These are phyloP conservation scores for Unio delphinus DNA, from an alignment of 2,888 invertebrate species.

Conservation along the genomic window DNA sequence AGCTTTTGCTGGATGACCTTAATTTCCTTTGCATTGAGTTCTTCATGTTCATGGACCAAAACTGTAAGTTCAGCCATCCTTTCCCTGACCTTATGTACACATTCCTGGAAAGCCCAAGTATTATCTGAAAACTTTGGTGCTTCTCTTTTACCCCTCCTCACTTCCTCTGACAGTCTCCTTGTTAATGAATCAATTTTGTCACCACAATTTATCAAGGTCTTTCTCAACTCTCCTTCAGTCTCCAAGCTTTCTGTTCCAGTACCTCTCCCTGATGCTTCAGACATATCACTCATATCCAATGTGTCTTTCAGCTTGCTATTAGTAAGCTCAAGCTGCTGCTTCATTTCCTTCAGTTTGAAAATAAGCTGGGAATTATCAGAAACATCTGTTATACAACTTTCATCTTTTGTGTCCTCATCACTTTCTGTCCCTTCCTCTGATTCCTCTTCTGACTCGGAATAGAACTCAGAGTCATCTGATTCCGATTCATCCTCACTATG, in stretches of 20 bases:
- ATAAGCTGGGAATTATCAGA: conserved; percentile 34
- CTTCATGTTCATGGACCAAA: conserved; percentile 52
- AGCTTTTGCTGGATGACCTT: conserved; percentile 52
- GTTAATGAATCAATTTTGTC: conserved; percentile 50
- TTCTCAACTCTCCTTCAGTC: conserved; percentile 27
- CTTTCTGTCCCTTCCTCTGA: conserved; percentile 22
- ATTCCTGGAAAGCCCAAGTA: conserved; percentile 48
- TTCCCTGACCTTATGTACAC: conserved; percentile 50
- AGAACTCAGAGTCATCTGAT: conserved; percentile 43
- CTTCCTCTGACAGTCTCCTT: conserved; percentile 37
- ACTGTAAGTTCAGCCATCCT: conserved; percentile 43
- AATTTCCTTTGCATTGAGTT: conserved; percentile 53
- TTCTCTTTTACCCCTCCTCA: conserved; percentile 35
- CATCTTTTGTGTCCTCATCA: conserved; percentile 27
- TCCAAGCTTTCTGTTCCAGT: conserved; percentile 10
- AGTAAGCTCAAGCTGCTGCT: conserved; percentile 46
- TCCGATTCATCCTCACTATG: conserved; percentile 34
- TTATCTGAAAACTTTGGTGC: conserved; percentile 28
- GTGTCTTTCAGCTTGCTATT: conserved; percentile 49
- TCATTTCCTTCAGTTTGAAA: conserved; percentile 54
- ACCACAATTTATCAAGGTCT: conserved; percentile 44
- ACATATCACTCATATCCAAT: conserved; percentile 29
- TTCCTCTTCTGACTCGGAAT: conserved; percentile 34
- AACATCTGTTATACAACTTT: conserved; percentile 19
- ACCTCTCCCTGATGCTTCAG: conserved; percentile 14